Percentiles rank a stretch among this genome's conserved stretches.
phyloP scores from a whole-genome alignment of 2,797 vertebrate species.

The Pipistrellus pygmaeus region DNA sequence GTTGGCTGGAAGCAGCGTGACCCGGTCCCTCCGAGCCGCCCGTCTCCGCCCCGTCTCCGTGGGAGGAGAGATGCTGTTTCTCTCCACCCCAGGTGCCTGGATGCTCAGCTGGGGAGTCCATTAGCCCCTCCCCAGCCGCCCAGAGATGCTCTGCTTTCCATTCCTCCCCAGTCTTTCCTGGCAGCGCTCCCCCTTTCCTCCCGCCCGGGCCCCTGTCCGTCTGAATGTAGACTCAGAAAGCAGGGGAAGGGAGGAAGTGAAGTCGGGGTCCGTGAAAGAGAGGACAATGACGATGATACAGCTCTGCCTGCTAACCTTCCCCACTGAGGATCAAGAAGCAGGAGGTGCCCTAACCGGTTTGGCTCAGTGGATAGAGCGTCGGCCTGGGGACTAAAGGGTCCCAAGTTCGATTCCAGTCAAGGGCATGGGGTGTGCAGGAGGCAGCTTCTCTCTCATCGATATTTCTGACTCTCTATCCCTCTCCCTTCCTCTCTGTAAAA shows the following conservation, averaged over 20 bases:
- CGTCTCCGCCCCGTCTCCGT: neutral
- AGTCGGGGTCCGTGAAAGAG: neutral
- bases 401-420: too few species aligned
- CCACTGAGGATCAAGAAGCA: neutral
- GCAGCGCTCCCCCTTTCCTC: neutral
- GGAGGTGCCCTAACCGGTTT: too few species aligned
- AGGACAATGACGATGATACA: neutral
- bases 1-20: neutral
- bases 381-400: too few species aligned
- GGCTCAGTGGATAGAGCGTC: too few species aligned
- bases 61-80: neutral
- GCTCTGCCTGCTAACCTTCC: neutral
- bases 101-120: neutral
- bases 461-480: too few species aligned
- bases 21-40: neutral
- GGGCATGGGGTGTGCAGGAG: too few species aligned
- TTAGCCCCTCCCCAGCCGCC: neutral
- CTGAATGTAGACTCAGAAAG: neutral
- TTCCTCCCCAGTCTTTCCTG: slow-evolving; percentile 41
- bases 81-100: neutral
- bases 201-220: neutral
- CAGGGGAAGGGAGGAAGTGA: neutral
- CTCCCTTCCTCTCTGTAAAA: too few species aligned
- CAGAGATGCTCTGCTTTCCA: neutral
- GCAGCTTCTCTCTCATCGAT: too few species aligned